Evolutionary conservation across 1,140 invertebrate species (phyloP).

Genomic region (Periplaneta americana): DNA sequence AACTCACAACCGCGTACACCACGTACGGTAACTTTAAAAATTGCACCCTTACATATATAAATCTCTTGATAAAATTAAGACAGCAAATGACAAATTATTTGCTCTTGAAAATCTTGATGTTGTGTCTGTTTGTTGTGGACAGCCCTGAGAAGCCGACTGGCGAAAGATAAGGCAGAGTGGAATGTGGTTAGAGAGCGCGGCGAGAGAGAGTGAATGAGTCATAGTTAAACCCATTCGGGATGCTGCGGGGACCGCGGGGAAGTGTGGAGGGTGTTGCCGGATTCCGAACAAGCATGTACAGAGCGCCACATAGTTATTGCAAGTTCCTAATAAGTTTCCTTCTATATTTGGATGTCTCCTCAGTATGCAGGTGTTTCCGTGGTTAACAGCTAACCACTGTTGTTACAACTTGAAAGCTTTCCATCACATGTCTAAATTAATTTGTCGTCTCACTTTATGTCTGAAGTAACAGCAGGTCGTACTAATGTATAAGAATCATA

Average conservation of each 20-base stretch:
- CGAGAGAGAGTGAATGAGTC: background rate
- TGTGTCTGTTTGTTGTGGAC: background rate
- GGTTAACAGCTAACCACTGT: background rate
- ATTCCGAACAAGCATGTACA: background rate
- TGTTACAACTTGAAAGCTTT: no score
- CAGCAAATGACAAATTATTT: no score
- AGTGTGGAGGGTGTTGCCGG: background rate
- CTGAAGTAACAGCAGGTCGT: no score
- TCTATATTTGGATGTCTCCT: background rate
- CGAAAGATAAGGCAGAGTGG: background rate
- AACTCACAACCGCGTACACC: no score
- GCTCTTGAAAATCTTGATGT: no score
- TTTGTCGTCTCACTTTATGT: no score
- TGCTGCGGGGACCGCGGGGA: no score
- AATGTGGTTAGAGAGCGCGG: background rate
- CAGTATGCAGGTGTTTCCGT: background rate
- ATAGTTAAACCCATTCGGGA: background rate
- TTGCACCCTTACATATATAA: no score
- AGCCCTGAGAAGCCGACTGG: background rate
- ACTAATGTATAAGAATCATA: no score
- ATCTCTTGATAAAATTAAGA: no score
- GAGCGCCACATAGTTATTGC: background rate
- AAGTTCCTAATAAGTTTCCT: background rate
- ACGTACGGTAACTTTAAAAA: no score
- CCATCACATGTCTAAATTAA: no score